Evolutionary conservation across 2,113 vertebrate genomes (phyloP).

Genomic region (Tyto alba): DNA sequence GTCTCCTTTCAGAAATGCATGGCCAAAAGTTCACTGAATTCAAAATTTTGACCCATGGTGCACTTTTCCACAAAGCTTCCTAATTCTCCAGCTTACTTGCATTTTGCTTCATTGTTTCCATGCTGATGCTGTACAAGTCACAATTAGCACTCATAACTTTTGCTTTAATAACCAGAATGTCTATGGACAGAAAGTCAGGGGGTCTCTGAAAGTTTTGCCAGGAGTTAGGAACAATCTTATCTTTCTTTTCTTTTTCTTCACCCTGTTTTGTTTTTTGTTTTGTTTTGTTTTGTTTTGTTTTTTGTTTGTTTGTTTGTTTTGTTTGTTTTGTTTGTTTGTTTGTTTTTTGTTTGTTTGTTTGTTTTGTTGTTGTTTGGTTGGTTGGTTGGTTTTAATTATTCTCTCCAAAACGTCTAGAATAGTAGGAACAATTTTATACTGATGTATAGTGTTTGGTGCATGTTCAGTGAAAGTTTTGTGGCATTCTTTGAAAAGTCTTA

Average conservation of each 20-base stretch:
- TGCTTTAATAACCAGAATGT: neutral
- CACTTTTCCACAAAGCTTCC: neutral
- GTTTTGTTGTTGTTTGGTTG: too few species aligned
- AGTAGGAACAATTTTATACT: neutral
- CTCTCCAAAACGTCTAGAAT: neutral
- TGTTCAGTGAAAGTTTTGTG: neutral
- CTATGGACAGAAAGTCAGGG: neutral
- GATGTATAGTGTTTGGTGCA: neutral
- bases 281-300: too few species aligned
- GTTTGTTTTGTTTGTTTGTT: too few species aligned
- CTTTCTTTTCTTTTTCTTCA: rapidly evolving
- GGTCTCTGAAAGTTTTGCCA: neutral
- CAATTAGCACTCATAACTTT: neutral
- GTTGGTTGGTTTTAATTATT: neutral
- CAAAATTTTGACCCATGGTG: neutral
- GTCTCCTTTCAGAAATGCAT: neutral
- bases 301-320: too few species aligned
- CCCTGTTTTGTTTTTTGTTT: neutral
- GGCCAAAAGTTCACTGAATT: neutral
- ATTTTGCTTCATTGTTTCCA: neutral
- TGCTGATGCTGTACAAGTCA: neutral
- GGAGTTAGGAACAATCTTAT: neutral
- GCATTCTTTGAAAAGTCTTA: neutral
- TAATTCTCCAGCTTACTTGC: neutral
- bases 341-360: too few species aligned